These are phyloP conservation scores for Gymnocypris eckloni DNA, from an alignment of 2,797 vertebrate genomes.

Conservation along the genomic window DNA sequence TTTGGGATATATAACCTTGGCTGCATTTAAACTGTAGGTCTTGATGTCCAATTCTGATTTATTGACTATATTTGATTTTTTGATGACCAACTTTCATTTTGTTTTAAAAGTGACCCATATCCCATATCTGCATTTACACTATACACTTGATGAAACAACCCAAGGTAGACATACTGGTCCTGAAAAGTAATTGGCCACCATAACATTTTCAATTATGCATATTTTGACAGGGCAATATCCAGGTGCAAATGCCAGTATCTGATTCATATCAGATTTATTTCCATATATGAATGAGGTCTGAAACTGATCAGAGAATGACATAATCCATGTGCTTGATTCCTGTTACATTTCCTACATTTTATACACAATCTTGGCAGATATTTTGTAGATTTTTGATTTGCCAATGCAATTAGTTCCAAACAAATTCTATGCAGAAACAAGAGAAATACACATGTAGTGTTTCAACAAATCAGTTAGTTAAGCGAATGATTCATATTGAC, in stretches of 20 bases:
- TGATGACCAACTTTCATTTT: too few relatives aligned
- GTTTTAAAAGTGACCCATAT: too few relatives aligned
- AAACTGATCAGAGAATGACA: neutral
- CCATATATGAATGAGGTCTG: neutral
- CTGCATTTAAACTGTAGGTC: neutral
- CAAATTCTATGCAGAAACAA: conserved; percentile 6
- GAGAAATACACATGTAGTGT: neutral
- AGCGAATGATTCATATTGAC: neutral
- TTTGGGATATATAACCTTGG: neutral
- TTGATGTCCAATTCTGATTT: neutral
- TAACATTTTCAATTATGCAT: neutral
- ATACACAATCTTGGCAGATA: neutral
- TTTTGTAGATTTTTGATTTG: neutral
- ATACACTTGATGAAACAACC: too few relatives aligned
- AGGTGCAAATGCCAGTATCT: neutral
- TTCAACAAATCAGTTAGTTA: neutral
- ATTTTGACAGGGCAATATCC: neutral
- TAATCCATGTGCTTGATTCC: neutral
- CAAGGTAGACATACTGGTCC: neutral
- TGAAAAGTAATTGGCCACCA: neutral
- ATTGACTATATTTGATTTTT: too few relatives aligned
- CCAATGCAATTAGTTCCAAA: conserved; percentile 7
- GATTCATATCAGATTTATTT: neutral
- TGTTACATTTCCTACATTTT: neutral
- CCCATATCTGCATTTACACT: too few relatives aligned